Base-by-base conservation (phyloP, 2,797 vertebrate species). In the Gambelia wislizenii region DNA sequence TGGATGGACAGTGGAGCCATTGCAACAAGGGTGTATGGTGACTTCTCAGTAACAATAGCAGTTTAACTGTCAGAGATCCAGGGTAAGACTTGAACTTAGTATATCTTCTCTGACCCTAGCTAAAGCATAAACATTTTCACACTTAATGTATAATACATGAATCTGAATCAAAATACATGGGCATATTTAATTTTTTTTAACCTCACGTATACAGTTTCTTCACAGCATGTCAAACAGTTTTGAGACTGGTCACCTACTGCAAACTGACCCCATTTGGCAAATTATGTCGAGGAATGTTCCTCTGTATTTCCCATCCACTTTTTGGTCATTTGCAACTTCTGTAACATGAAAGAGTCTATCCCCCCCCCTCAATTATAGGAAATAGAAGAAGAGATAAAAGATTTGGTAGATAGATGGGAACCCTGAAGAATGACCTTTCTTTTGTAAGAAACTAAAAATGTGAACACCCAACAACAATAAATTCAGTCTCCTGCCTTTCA, bases 301-400 rank as follows among this genome's bases (percentile, higher is more conserved):
- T 83, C 78, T 47, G 84, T 64, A 42, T 89, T 94, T 93, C 67
- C 89, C 39, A 6, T 33, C 6, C 91, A 92, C 86, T 86, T 87
- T 93, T 49, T 82, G 89, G 72, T 91, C 36, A 77, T 94, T 75
- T 77, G 72, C 44, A 86, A 91, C 86, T 90, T 89, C 80, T 87
- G 92, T 92, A 14, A 49, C 82, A 89, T 93, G 79, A 94, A 94
- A 93, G 79, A 87, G 27, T 0, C 12, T 1, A 74, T 89, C 52
- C 67, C 59, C 84, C 72, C 76, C 83, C 77, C 42, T 56, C 87
- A 95, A 82, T 91, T 93, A 92, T 94, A 64, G 70, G 94, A 94
- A 95, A 91, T 81, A 90, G 69, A 92, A 91, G 91, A 91, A 93
- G 86, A 95, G 88, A 96, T 95, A 95, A 95, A 96, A 94, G 91